These are phyloP conservation scores for Psix sp. DNA, from an alignment of 1,140 invertebrate species.

Conservation along the genomic window DNA sequence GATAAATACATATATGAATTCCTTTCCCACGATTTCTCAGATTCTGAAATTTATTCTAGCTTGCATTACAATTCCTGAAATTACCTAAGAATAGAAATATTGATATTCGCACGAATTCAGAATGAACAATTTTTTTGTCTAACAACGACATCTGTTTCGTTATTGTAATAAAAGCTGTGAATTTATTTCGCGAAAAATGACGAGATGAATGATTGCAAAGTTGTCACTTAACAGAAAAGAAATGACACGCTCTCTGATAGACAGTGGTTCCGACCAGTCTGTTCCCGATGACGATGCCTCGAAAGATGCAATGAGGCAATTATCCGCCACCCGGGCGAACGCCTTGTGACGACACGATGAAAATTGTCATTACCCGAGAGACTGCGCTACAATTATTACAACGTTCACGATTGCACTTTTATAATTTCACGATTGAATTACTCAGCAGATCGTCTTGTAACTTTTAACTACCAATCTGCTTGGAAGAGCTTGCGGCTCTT, in stretches of 20 bases:
- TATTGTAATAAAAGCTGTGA: not conserved
- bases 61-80: too few species aligned
- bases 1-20: too few species aligned
- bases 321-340: constrained; percentile 60
- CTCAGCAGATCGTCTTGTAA: constrained; percentile 77
- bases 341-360: constrained; percentile 72
- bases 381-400: constrained; percentile 76
- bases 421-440: constrained; percentile 75
- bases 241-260: constrained; percentile 33
- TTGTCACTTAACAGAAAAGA: constrained; percentile 41
- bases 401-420: constrained; percentile 76
- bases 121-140: too few species aligned
- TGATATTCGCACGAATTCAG: too few species aligned
- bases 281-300: constrained; percentile 65
- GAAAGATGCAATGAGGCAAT: constrained; percentile 72
- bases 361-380: constrained; percentile 75
- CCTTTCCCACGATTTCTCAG: too few species aligned
- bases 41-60: too few species aligned
- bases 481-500: constrained; percentile 58
- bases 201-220: constrained; percentile 47
- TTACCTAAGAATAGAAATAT: too few species aligned
- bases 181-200: constrained; percentile 42
- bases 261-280: constrained; percentile 34
- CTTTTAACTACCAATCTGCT: constrained; percentile 73
- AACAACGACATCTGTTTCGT: too few species aligned